Evolutionary conservation across 2,888 invertebrate species (phyloP).

Genomic region (Lapara coniferarum): DNA sequence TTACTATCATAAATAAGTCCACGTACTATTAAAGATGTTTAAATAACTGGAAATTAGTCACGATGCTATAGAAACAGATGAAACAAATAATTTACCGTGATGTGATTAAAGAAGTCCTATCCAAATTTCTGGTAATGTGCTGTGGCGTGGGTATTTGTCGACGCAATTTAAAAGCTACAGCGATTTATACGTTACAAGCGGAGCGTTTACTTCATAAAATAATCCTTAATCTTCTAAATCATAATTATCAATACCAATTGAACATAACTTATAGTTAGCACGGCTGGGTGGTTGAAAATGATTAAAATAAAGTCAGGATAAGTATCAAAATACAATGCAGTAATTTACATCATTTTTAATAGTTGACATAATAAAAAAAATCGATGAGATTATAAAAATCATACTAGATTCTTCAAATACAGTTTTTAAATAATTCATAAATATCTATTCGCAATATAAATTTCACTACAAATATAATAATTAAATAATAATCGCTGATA

Average conservation of each 20-base stretch:
- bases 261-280: not conserved
- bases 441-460: not conserved
- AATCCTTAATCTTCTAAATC: not conserved
- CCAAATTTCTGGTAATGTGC: slow-evolving; percentile 72
- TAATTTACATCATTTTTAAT: not conserved
- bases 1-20: no score
- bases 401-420: no score
- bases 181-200: not conserved
- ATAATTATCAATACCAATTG: not conserved
- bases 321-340: not conserved
- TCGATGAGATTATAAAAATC: no score
- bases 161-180: slow-evolving; percentile 38
- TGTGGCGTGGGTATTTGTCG: slow-evolving; percentile 62
- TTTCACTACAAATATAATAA: no score
- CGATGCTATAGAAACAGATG: slow-evolving; percentile 45
- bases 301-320: no score
- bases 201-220: not conserved
- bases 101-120: slow-evolving; percentile 64
- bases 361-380: not conserved
- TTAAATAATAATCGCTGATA: no score
- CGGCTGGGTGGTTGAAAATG: no score
- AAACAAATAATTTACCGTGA: slow-evolving; percentile 65
- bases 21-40: not conserved
- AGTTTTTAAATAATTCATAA: no score
- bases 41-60: not conserved